Base-by-base conservation (phyloP, 2,888 invertebrate genomes). In the Helleia helle region DNA sequence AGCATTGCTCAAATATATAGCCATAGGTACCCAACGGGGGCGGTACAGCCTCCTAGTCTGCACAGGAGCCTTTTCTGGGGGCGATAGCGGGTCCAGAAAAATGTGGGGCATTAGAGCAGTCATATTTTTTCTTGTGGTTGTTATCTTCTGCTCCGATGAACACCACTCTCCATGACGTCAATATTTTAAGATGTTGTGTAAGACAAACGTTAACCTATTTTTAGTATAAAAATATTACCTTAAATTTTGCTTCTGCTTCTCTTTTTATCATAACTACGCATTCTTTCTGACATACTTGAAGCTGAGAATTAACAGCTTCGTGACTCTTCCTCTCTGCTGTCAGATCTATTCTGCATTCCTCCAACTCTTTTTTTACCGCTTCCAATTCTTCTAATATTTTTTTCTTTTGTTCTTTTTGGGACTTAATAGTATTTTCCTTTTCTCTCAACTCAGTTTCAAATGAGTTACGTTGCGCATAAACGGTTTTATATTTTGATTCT, bases 201-300 rank as follows among this genome's bases (percentile, higher is more conserved):
- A n/a, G n/a, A n/a, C n/a, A n/a, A n/a, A n/a, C n/a, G n/a, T n/a
- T n/a, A n/a, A n/a, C n/a, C n/a, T n/a, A n/a, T n/a, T n/a, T n/a
- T n/a, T n/a, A n/a, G n/a, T n/a, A n/a, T n/a, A n/a, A n/a, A n/a
- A n/a, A n/a, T n/a, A n/a, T n/a, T 54, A 71, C 75, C 59, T 86
- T 86, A 1, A 75, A 65, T 54, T 85, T 80, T 0, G 83, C 85
- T 58, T 84, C 84, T 0, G 66, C 56, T 56, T 85, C 85, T 44
- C 58, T 73, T 46, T 71, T 83, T 3, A 62, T 57, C 46, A 51
- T 68, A 13, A 65, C 66, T 1, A 61, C 54, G 38, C 60, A 66
- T 48, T 80, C 71, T 46, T 75, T 81, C 28, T 76, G 76, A 40
- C 62, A 62, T 5, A 54, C n/a, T 7, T 47, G 41, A 36, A 83